Evolutionary conservation across 23 tunicate genomes (phyloP).

Genomic region (Aplidium turbinatum): DNA sequence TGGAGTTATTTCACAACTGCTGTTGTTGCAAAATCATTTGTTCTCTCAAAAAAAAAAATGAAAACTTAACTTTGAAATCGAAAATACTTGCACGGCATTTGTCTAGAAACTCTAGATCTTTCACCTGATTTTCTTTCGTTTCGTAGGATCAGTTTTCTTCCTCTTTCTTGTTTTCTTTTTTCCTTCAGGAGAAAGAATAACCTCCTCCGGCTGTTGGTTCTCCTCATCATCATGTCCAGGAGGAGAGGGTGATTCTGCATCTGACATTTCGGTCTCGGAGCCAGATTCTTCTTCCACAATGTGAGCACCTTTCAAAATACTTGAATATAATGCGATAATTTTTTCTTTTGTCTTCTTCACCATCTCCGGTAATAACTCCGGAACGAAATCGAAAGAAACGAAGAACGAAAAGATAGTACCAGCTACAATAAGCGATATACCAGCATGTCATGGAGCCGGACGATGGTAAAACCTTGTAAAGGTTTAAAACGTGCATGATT

Average conservation of each 20-base stretch:
- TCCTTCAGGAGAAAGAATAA: background rate
- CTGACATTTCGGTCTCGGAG: background rate
- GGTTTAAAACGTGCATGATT: too few relatives aligned
- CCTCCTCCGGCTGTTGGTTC: background rate
- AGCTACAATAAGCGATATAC: too few relatives aligned
- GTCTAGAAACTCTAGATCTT: background rate
- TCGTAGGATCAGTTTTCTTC: conserved; percentile 56
- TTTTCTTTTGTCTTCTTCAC: too few relatives aligned
- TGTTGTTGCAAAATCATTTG: too few relatives aligned
- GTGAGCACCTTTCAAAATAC: background rate
- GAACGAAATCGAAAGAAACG: background rate
- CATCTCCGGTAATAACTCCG: too few relatives aligned
- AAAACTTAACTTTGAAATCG: too few relatives aligned
- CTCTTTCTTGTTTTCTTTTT: conserved; percentile 26
- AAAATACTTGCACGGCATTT: background rate
- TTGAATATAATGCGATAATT: too few relatives aligned
- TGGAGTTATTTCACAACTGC: too few relatives aligned
- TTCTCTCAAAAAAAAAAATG: too few relatives aligned
- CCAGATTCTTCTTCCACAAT: background rate
- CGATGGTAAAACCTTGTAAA: too few relatives aligned
- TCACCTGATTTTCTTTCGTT: conserved; percentile 76
- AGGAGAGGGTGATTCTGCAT: background rate
- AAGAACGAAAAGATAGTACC: background rate
- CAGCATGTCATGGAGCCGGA: background rate
- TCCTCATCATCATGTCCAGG: conserved; percentile 4